Percentiles rank a stretch among this genome's conserved stretches.
These are phyloP conservation scores for Hippopotamyrus pictus DNA, from an alignment of 2,797 vertebrate species.

Conservation along the genomic window DNA sequence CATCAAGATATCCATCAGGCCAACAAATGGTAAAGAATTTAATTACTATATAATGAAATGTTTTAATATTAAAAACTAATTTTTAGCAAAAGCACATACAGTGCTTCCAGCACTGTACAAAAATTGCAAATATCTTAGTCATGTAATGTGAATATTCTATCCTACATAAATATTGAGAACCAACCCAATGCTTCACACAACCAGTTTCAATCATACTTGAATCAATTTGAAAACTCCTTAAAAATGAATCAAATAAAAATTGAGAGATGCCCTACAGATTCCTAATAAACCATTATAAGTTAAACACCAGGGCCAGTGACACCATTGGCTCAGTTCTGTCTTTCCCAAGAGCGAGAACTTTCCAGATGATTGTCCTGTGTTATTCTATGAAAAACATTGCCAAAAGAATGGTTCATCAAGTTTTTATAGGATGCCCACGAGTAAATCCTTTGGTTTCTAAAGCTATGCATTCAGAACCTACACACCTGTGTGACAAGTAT, in stretches of 20 bases:
- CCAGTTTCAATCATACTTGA: neutral
- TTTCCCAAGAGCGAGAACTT: neutral
- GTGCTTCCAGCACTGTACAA: neutral
- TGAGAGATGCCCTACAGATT: neutral
- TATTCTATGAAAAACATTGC: slow-evolving; percentile 15
- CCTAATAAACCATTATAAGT: neutral
- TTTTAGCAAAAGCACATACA: neutral
- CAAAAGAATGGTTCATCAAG: slow-evolving; percentile 37
- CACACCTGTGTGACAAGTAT: slow-evolving; percentile 17
- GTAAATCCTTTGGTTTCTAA: slow-evolving; percentile 46
- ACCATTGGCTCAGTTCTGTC: neutral
- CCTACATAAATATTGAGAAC: neutral
- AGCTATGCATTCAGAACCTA: slow-evolving; percentile 29
- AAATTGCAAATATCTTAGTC: neutral
- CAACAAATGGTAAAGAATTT: neutral
- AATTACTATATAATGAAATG: neutral
- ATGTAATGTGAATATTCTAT: neutral
- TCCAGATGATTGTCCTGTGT: slow-evolving; percentile 43
- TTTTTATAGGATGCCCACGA: slow-evolving; percentile 43
- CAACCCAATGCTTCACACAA: neutral
- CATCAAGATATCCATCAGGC: neutral
- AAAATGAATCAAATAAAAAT: neutral
- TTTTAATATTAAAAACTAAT: neutral
- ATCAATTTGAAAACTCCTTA: neutral
- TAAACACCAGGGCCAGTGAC: neutral